Percentiles rank a stretch among this genome's conserved stretches.
These are phyloP conservation scores for Ischnura elegans DNA, from an alignment of 2,888 invertebrate genomes.

Conservation along the genomic window DNA sequence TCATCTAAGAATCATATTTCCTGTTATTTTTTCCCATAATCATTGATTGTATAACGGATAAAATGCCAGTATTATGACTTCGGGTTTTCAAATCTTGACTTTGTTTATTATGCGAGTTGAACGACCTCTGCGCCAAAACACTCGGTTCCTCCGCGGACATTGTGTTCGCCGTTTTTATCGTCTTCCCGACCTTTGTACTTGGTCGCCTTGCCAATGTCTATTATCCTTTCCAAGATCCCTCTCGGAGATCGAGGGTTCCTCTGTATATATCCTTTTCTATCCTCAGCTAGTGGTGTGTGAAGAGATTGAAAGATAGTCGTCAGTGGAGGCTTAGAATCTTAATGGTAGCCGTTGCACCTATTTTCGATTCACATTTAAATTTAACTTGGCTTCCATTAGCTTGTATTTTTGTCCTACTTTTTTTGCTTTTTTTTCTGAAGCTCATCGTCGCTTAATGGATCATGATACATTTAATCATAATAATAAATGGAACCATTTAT, in stretches of 20 bases:
- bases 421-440: not conserved
- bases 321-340: not conserved
- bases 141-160: not conserved
- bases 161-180: not conserved
- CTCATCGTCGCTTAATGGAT: no score
- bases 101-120: not conserved
- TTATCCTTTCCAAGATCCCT: not conserved
- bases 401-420: not conserved
- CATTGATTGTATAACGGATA: not conserved
- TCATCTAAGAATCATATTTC: no score
- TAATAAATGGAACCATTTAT: no score
- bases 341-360: not conserved
- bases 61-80: not conserved
- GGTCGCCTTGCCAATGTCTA: not conserved
- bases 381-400: not conserved
- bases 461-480: no score
- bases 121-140: not conserved
- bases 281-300: not conserved
- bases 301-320: not conserved
- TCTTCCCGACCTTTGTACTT: not conserved
- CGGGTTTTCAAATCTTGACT: not conserved
- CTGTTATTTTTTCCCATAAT: no score
- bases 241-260: not conserved
- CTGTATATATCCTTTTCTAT: not conserved
- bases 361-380: not conserved